These are phyloP conservation scores for Plebejus argus DNA, from an alignment of 2,888 invertebrate species.

Conservation along the genomic window DNA sequence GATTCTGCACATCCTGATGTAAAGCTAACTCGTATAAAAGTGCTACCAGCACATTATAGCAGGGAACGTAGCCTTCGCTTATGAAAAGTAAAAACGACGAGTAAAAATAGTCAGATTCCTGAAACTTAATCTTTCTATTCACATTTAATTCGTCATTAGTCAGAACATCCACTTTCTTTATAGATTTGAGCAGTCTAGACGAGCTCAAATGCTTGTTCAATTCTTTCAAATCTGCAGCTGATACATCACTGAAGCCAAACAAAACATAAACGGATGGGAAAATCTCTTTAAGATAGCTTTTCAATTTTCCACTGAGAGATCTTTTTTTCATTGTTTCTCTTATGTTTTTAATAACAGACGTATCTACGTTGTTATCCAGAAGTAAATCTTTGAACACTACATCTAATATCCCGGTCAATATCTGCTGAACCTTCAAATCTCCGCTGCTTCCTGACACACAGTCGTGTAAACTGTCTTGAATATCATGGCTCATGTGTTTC, in stretches of 20 bases:
- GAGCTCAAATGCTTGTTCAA: slow-evolving; percentile 51
- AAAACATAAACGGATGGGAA: slow-evolving; percentile 67
- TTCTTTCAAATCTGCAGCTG: slow-evolving; percentile 54
- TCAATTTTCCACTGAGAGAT: slow-evolving; percentile 57
- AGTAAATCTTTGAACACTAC: slow-evolving; percentile 69
- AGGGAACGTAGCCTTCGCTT: slow-evolving; percentile 69
- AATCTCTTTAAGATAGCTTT: slow-evolving; percentile 67
- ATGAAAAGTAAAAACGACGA: slow-evolving; percentile 61
- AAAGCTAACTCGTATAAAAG: slow-evolving; percentile 64
- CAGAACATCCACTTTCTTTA: slow-evolving; percentile 54
- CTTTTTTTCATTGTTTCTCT: slow-evolving; percentile 57
- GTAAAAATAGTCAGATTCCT: slow-evolving; percentile 55
- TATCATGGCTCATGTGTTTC: slow-evolving; percentile 56
- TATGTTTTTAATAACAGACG: slow-evolving; percentile 55
- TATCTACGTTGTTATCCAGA: slow-evolving; percentile 57
- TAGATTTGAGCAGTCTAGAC: slow-evolving; percentile 56
- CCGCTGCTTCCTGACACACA: slow-evolving; percentile 77
- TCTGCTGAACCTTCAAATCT: slow-evolving; percentile 72
- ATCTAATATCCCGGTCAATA: slow-evolving; percentile 74
- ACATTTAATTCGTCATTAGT: slow-evolving; percentile 55
- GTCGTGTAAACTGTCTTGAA: slow-evolving; percentile 66
- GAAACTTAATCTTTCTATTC: slow-evolving; percentile 48
- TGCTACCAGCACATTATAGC: slow-evolving; percentile 59
- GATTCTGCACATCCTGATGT: slow-evolving; percentile 57
- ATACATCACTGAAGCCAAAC: slow-evolving; percentile 57